A percentile compares a stretch with the other conserved stretches of the same genome.
phyloP scores from a whole-genome alignment of 2,797 vertebrate species.

The Trematomus bernacchii region DNA sequence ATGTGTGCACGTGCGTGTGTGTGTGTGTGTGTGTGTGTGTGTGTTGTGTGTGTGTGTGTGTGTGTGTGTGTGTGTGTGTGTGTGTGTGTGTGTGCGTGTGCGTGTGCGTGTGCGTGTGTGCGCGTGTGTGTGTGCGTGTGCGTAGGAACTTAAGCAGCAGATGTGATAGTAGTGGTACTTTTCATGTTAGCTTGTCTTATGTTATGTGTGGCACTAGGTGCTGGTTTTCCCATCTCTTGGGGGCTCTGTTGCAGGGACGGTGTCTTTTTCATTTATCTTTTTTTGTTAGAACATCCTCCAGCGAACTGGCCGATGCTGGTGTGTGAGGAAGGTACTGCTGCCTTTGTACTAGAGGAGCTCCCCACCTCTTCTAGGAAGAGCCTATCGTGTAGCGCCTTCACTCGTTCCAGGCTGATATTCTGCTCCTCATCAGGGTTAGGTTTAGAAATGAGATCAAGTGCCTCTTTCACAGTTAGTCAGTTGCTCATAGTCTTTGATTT shows the following conservation, averaged over 20 bases:
- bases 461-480: constrained; percentile 58
- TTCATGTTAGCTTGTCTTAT: constrained; percentile 60
- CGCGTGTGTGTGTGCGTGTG: constrained; percentile 46
- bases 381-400: constrained; percentile 40
- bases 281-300: constrained; percentile 42
- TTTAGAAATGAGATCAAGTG: constrained; percentile 67
- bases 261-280: constrained; percentile 22
- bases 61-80: neutral
- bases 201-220: constrained; percentile 36
- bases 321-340: constrained; percentile 28
- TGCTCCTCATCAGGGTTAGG: constrained; percentile 58
- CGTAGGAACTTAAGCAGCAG: constrained; percentile 48
- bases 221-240: constrained; percentile 51
- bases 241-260: constrained; percentile 33
- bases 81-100: constrained; percentile 18
- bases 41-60: no score
- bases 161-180: constrained; percentile 57
- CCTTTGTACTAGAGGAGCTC: constrained; percentile 50
- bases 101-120: constrained; percentile 45
- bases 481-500: constrained; percentile 60
- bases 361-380: constrained; percentile 36
- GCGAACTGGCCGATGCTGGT: constrained; percentile 42
- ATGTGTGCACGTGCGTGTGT: constrained; percentile 33
- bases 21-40: no score
- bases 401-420: constrained; percentile 52